Conservation (phyloP, 2,888 invertebrate genomes). For the Halocaridina rubra region DNA sequence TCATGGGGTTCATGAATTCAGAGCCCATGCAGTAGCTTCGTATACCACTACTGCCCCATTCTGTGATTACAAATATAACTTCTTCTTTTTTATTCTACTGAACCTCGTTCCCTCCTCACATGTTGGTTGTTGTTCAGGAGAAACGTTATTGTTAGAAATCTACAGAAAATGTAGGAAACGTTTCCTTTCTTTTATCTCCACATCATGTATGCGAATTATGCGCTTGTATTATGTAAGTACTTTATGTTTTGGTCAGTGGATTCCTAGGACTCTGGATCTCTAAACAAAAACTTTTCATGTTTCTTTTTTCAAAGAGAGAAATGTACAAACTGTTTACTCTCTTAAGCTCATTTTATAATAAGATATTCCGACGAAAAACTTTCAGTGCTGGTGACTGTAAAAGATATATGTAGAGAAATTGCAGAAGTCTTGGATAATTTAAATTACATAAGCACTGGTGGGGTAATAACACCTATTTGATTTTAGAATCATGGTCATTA, state of each 20-base stretch:
- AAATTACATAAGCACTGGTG: too few species aligned
- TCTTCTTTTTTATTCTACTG: conserved; percentile 21
- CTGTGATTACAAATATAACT: conserved; percentile 48
- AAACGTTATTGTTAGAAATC: conserved; percentile 45
- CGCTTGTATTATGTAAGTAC: conserved; percentile 52
- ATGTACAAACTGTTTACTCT: too few species aligned
- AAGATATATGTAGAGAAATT: too few species aligned
- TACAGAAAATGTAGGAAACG: conserved; percentile 25
- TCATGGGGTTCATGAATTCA: conserved; percentile 30
- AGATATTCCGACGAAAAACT: too few species aligned
- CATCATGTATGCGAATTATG: conserved; percentile 33
- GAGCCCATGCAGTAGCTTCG: conserved; percentile 47
- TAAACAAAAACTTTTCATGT: not conserved
- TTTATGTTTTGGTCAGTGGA: conserved; percentile 47
- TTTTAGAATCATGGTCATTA: too few species aligned
- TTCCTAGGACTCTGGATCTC: conserved; percentile 5
- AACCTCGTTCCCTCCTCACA: conserved; percentile 47
- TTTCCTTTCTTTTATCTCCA: conserved; percentile 28
- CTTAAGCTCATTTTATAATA: too few species aligned
- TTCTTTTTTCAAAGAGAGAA: not conserved
- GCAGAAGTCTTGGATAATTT: too few species aligned
- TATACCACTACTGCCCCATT: conserved; percentile 37
- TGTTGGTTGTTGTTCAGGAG: conserved; percentile 50
- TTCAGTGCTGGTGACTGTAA: too few species aligned
- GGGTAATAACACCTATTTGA: too few species aligned